Conservation (phyloP, 2,888 invertebrate genomes). For the Philopedon plagiatum region DNA sequence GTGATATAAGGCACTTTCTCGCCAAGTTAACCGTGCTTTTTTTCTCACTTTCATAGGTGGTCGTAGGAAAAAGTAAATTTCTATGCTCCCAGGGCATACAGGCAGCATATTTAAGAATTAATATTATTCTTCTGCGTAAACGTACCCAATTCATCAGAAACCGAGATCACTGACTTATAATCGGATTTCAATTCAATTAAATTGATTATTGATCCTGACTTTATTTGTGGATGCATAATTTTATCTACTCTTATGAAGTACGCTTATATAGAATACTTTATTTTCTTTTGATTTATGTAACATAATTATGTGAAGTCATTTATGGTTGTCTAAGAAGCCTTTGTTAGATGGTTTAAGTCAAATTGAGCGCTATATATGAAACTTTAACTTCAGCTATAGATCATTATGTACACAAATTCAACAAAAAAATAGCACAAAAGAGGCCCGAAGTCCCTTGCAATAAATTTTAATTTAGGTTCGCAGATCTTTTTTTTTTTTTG, state of each 20-base stretch:
- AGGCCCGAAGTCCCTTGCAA: too few relatives aligned
- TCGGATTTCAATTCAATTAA: conserved; percentile 51
- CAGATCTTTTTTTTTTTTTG: too few relatives aligned
- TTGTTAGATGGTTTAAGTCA: conserved; percentile 38
- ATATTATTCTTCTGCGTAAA: conserved; percentile 1
- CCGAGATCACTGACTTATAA: conserved; percentile 39
- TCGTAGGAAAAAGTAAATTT: too few relatives aligned
- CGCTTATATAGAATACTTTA: conserved; percentile 40
- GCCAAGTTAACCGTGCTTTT: too few relatives aligned
- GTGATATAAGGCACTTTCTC: too few relatives aligned
- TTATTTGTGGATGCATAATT: conserved; percentile 43
- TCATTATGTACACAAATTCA: too few relatives aligned
- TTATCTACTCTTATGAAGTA: conserved; percentile 32
- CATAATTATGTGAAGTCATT: conserved; percentile 40
- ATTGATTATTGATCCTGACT: conserved; percentile 49
- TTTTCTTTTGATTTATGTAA: conserved; percentile 45
- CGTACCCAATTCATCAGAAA: neutral
- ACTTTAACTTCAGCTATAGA: too few relatives aligned
- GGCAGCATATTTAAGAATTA: too few relatives aligned
- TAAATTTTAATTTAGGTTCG: too few relatives aligned
- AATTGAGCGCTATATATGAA: neutral
- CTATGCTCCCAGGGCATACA: too few relatives aligned
- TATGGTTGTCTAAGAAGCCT: conserved; percentile 42
- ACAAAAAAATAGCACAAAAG: too few relatives aligned
- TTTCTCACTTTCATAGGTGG: too few relatives aligned